Base-by-base conservation (phyloP, 2,888 invertebrate genomes). In the Calameuta pallipes region DNA sequence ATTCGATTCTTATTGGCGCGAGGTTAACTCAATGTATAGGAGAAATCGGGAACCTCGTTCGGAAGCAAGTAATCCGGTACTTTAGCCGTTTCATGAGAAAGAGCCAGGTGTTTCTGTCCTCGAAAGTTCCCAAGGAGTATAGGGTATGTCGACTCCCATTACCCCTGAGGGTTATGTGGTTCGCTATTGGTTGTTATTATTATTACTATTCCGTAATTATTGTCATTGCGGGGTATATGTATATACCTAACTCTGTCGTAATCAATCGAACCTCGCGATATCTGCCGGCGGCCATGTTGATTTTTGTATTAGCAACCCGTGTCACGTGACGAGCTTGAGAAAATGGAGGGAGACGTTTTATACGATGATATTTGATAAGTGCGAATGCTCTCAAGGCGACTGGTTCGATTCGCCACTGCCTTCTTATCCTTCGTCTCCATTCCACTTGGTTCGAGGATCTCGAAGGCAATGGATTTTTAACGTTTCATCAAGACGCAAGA, bases 401-500 rank as follows among this genome's bases (percentile, higher is more conserved):
- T 23, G 15, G 23, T 56, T 56, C 56, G 56, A 56, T 56, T 56
- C 56, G 56, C 56, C 56, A 56, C 23, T 70, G 80, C 80, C 34
- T 34, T 74, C 74, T 34, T 37, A 31, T 36, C 74, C 30, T 74
- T 74, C 36, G 30, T 34, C 74, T 37, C 30, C 74, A 13, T 76
- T 74, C 73, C 37, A 41, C 33, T 77, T n/a, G 23, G 70, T 79
- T 83, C 79, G 79, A 82, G 81, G 70, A 76, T 79, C 82, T 80
- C 75, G 78, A 75, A 79, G 79, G 78, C 79, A 81, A 80, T 79
- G 84, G 80, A 85, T 83, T 85, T 85, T 85, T 83, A 85, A 85
- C 85, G 84, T 85, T 80, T 83, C 83, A 80, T 78, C 84, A 84
- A 85, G 84, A 81, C 83, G 84, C 80, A 81, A 81, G 82, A 78